Percentiles rank a stretch among this genome's conserved stretches.
Evolutionary conservation across 2,113 vertebrate species (phyloP).

Genomic region (Seriola aureovittata): DNA sequence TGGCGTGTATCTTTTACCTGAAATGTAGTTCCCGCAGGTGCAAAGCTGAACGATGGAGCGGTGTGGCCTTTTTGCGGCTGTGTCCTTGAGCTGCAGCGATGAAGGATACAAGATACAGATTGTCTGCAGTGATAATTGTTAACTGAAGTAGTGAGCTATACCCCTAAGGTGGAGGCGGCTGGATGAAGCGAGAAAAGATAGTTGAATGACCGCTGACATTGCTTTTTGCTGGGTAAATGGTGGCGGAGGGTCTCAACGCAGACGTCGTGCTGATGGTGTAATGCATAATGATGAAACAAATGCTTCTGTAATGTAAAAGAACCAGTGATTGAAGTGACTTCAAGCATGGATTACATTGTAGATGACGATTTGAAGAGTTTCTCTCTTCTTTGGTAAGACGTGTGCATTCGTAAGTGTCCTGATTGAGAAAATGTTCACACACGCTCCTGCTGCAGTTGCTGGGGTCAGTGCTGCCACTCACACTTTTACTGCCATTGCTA

Average conservation of each 20-base stretch:
- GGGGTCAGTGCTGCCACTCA: neutral
- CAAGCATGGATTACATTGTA: too few species aligned
- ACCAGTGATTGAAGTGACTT: too few species aligned
- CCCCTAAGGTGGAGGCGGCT: neutral
- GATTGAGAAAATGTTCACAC: too few species aligned
- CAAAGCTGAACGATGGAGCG: neutral
- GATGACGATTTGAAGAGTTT: too few species aligned
- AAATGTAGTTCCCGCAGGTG: neutral
- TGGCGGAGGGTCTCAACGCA: neutral
- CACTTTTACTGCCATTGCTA: neutral
- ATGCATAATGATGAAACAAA: too few species aligned
- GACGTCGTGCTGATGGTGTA: neutral
- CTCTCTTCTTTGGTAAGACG: too few species aligned
- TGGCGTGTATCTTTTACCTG: neutral
- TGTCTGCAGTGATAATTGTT: neutral
- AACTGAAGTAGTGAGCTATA: neutral
- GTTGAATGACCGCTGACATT: neutral
- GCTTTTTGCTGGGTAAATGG: neutral
- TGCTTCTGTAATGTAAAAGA: too few species aligned
- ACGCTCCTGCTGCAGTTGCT: neutral
- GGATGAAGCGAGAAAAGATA: neutral
- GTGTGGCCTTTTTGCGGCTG: neutral
- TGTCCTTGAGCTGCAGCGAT: neutral
- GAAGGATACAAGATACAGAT: neutral
- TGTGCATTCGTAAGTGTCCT: too few species aligned